Evolutionary conservation across 2,797 vertebrate genomes (phyloP).

Genomic region (Eospalax fontanierii): DNA sequence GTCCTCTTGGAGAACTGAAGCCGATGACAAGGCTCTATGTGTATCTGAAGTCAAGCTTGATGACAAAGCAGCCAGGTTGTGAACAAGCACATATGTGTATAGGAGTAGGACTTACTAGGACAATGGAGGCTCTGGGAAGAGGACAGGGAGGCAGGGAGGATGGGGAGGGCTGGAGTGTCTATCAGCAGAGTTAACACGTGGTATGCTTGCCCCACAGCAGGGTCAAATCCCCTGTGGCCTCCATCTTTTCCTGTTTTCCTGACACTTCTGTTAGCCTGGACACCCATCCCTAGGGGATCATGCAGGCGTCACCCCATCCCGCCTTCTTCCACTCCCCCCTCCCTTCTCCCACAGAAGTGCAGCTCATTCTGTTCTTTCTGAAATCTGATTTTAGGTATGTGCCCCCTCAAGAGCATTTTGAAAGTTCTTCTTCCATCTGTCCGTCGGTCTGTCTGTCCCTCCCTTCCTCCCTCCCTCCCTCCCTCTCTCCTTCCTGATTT

Average conservation of each 20-base stretch:
- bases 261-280: not conserved
- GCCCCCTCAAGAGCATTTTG: slow-evolving; percentile 5
- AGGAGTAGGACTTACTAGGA: not conserved
- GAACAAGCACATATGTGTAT: not conserved
- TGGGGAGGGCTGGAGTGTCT: not conserved
- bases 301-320: not conserved
- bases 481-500: too few relatives aligned
- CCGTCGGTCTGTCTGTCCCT: too few relatives aligned
- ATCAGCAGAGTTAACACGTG: not conserved
- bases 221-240: not conserved
- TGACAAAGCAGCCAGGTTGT: not conserved
- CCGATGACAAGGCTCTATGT: not conserved
- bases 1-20: not conserved
- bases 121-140: not conserved
- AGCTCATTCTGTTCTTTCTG: not conserved
- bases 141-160: not conserved
- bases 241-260: not conserved
- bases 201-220: not conserved
- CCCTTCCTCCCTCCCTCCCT: too few relatives aligned
- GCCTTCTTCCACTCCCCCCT: not conserved
- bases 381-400: not conserved
- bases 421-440: not conserved
- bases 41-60: not conserved
- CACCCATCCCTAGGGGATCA: not conserved
- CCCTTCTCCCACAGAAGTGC: not conserved